Evolutionary conservation across 2,113 vertebrate genomes (phyloP).

Genomic region (Rousettus leschenaultii): DNA sequence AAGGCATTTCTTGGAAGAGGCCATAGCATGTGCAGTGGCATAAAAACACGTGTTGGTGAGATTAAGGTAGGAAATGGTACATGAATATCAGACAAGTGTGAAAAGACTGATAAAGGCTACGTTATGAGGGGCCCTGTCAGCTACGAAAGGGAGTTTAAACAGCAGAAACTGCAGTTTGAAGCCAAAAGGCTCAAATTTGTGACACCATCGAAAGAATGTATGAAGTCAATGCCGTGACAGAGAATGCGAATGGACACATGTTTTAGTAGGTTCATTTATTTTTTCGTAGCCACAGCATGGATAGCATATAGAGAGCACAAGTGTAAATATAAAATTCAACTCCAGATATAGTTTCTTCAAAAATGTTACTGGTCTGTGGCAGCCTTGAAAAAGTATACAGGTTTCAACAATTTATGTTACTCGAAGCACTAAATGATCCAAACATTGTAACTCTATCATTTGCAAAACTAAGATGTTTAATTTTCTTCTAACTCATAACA

Average conservation of each 20-base stretch:
- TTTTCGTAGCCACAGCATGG: neutral
- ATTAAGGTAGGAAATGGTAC: neutral
- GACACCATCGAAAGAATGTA: neutral
- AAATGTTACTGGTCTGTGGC: neutral
- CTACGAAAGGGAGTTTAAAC: neutral
- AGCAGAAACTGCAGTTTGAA: neutral
- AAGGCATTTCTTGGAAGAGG: neutral
- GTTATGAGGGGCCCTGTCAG: accelerated
- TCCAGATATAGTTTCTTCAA: neutral
- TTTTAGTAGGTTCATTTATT: neutral
- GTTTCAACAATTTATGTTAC: neutral
- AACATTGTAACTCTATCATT: neutral
- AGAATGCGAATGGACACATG: neutral
- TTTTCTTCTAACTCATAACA: neutral
- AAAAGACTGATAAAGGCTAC: neutral
- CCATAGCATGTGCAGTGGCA: neutral
- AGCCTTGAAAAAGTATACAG: neutral
- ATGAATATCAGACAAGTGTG: neutral
- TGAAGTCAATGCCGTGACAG: neutral
- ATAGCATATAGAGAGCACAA: neutral
- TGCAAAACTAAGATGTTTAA: neutral
- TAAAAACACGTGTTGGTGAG: neutral
- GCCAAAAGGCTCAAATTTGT: neutral
- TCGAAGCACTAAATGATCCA: neutral
- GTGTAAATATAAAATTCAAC: neutral